A percentile compares a stretch with the other conserved stretches of the same genome.
These are phyloP conservation scores for Nycticorax nycticorax DNA, from an alignment of 2,113 vertebrate genomes.

Conservation along the genomic window DNA sequence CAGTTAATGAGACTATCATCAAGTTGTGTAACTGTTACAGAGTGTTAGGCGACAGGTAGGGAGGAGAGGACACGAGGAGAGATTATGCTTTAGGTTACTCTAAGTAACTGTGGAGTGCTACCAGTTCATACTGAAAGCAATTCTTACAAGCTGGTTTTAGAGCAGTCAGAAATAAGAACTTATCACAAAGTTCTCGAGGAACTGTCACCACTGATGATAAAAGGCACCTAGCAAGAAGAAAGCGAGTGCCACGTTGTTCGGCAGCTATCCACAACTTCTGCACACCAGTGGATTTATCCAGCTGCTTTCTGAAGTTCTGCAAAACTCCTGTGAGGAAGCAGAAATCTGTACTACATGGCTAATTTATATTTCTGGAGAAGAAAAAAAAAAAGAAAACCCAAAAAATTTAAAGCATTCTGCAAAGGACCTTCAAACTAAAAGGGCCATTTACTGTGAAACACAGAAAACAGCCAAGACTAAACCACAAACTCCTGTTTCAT, in stretches of 20 bases:
- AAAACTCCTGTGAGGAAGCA: not conserved
- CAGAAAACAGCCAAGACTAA: constrained; percentile 39
- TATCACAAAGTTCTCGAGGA: not conserved
- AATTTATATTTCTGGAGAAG: not conserved
- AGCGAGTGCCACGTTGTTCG: not conserved
- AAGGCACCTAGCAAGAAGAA: not conserved
- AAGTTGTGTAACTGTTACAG: not conserved
- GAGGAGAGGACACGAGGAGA: not conserved
- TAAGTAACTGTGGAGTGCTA: not conserved
- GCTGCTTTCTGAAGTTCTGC: not conserved
- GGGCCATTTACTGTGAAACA: not conserved
- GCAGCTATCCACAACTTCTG: not conserved
- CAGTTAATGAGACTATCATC: not conserved
- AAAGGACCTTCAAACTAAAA: constrained; percentile 24
- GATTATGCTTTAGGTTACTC: not conserved
- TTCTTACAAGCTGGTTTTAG: not conserved
- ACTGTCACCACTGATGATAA: not conserved
- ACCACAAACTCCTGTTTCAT: constrained; percentile 44
- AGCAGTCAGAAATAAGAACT: not conserved
- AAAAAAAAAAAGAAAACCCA: not conserved
- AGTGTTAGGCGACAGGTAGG: not conserved
- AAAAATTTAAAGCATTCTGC: constrained; percentile 28
- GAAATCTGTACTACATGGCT: not conserved
- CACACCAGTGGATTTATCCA: not conserved
- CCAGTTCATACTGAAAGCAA: not conserved